Evolutionary conservation across 2,113 vertebrate species (phyloP), one percentile per base, ranked within the genome.

Genomic region (Aegotheles bennettii): DNA sequence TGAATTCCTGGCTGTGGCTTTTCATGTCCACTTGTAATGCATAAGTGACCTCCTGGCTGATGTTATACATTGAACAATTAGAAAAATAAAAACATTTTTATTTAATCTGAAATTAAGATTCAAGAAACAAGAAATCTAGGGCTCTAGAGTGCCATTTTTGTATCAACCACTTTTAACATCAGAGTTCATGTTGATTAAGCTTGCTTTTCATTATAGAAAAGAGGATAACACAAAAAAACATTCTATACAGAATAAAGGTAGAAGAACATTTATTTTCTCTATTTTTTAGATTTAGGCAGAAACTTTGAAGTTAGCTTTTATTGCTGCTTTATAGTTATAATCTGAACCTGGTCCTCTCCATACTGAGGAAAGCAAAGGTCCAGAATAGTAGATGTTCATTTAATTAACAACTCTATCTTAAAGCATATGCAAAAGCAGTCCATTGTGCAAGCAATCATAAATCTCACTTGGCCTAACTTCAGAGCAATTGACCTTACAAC

Each of bases 401-500:
- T 69, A 89, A 77, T 86, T 89, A 94, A 36, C 71, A 80, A 59
- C 56, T 61, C 68, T 92, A 24, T 90, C 63, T 90, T 86, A 86
- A 35, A 90, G 28, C 19, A 67, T 70, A 95, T 80, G 42, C 88
- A 80, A 94, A 94, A 90, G 12, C 63, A 3, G 33, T 80, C 38
- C 56, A 69, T 78, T 92, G 54, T 92, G 56, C 50, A 97, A 77
- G 71, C 33, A 86, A 63, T 74, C 71, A 76, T 80, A 95, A 93
- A 92, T 90, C 64, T 92, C 63, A 86, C 50, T 61, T 43, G 50
- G 68, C 42, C 80, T 89, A 87, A 81, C 73, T 93, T 94, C 80
- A 82, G 71, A 90, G 75, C 47, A 88, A 88, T 75, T 93, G 76
- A 93, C 92, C 89, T 95, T 74, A 74, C 9, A 92, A 94, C 76